These are phyloP conservation scores for Ascidia mentula DNA, from an alignment of 23 tunicate genomes.

Conservation along the genomic window DNA sequence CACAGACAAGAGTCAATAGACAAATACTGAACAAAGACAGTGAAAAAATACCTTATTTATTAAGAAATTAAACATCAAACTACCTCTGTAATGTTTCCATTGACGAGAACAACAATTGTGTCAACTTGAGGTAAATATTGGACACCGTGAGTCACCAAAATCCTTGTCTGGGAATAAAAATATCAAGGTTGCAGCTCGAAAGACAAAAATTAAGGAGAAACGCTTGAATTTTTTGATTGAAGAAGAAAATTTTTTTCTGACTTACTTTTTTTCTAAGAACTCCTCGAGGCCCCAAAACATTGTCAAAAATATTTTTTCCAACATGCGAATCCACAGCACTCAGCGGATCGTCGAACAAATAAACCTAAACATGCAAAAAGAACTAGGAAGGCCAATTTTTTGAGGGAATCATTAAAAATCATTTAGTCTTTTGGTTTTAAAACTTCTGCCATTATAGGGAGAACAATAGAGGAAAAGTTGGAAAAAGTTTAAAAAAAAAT, in stretches of 20 bases:
- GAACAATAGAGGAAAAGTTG: too few species aligned
- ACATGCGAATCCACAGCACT: constrained; percentile 92
- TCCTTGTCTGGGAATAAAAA: constrained; percentile 47
- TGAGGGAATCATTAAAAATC: too few species aligned
- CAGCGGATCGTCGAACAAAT: constrained; percentile 87
- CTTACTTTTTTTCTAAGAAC: constrained; percentile 68
- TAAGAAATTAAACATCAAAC: too few species aligned
- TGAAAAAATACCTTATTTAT: too few species aligned
- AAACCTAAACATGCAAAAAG: constrained; percentile 21
- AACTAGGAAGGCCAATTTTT: too few species aligned
- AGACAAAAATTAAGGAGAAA: too few species aligned
- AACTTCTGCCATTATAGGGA: too few species aligned
- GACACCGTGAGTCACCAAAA: constrained; percentile 85
- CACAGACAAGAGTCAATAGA: background rate
- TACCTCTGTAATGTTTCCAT: constrained; percentile 68
- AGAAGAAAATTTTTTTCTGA: too few species aligned
- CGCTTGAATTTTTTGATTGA: too few species aligned
- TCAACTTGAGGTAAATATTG: constrained; percentile 81
- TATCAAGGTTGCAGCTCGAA: too few species aligned
- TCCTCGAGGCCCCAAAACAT: constrained; percentile 77
- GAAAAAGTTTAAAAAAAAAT: background rate
- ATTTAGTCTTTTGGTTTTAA: too few species aligned
- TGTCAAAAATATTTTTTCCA: constrained; percentile 84
- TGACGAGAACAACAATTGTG: constrained; percentile 62
- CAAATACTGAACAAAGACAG: too few species aligned